A percentile compares a stretch with the other conserved stretches of the same genome.
Conservation (phyloP, 2,797 vertebrate genomes). For the Bryconaethiops microstoma region DNA sequence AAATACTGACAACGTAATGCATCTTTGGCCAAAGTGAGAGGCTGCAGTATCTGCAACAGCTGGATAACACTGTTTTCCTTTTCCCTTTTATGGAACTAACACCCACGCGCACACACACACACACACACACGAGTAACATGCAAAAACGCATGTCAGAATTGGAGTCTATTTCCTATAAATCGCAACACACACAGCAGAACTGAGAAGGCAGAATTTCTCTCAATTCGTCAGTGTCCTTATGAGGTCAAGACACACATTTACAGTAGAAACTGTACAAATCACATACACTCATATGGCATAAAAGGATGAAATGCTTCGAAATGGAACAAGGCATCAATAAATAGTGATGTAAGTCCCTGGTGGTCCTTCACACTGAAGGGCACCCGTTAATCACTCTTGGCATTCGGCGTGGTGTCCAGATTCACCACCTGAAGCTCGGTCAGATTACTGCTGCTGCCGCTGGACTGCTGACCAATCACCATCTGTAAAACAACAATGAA, state of each 20-base stretch:
- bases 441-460: slow-evolving; percentile 90
- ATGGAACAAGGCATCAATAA: slow-evolving; percentile 94
- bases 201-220: slow-evolving; percentile 23
- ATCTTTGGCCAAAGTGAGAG: slow-evolving; percentile 88
- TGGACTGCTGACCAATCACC: slow-evolving; percentile 95
- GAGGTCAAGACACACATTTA: slow-evolving; percentile 51
- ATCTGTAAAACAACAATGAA: slow-evolving; percentile 80
- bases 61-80: slow-evolving; percentile 58
- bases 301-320: slow-evolving; percentile 37
- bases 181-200: slow-evolving; percentile 31
- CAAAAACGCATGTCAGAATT: slow-evolving; percentile 50
- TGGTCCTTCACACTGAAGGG: slow-evolving; percentile 54
- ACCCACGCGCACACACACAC: slow-evolving; percentile 58
- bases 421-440: slow-evolving; percentile 97
- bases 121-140: slow-evolving; percentile 58
- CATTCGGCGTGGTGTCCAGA: slow-evolving; percentile 86
- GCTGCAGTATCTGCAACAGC: slow-evolving; percentile 51
- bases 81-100: slow-evolving; percentile 14
- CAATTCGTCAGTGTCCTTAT: slow-evolving; percentile 55
- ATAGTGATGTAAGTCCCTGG: slow-evolving; percentile 85
- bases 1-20: slow-evolving; percentile 66
- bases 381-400: slow-evolving; percentile 87
- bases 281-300: slow-evolving; percentile 69
- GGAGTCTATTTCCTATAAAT: slow-evolving; percentile 30
- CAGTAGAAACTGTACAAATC: slow-evolving; percentile 62